These are phyloP conservation scores for Paedocypris micromegethes DNA, from an alignment of 2,797 vertebrate genomes.

Conservation along the genomic window DNA sequence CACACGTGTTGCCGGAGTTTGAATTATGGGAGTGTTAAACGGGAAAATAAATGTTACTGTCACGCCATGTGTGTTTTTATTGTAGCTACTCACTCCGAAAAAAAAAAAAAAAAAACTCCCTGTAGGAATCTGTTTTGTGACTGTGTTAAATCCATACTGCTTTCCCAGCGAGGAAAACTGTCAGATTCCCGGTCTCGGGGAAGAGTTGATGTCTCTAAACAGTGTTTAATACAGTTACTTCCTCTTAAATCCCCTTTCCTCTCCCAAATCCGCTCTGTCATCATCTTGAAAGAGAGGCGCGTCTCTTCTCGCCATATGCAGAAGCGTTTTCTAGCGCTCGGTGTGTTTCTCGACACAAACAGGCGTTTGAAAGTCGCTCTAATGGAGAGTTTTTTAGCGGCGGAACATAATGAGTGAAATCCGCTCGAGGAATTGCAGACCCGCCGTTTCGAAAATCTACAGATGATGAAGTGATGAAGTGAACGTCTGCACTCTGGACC, in stretches of 20 bases:
- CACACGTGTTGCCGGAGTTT: too few relatives aligned
- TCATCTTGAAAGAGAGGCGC: conserved; percentile 42
- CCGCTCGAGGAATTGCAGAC: too few relatives aligned
- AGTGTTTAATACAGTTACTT: conserved; percentile 53
- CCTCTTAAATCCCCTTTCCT: conserved; percentile 51
- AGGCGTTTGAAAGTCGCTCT: too few relatives aligned
- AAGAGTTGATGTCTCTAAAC: conserved; percentile 47
- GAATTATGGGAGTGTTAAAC: too few relatives aligned
- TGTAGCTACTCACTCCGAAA: too few relatives aligned
- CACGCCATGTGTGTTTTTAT: too few relatives aligned
- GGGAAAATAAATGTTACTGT: too few relatives aligned
- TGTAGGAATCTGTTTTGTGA: conserved; percentile 42
- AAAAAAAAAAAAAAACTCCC: background rate
- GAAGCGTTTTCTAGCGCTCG: too few relatives aligned
- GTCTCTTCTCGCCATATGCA: conserved; percentile 28
- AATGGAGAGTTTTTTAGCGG: too few relatives aligned
- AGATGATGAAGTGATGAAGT: conserved; percentile 22
- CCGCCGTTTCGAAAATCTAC: too few relatives aligned
- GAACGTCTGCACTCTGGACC: conserved; percentile 43
- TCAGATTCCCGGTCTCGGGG: conserved; percentile 29
- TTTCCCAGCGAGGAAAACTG: conserved; percentile 16
- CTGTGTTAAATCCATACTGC: conserved; percentile 43
- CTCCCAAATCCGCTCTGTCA: conserved; percentile 50
- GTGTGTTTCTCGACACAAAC: too few relatives aligned
- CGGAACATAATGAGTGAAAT: too few relatives aligned